phyloP scores from a whole-genome alignment of 2,113 vertebrate genomes.

The Alligator sinensis region DNA sequence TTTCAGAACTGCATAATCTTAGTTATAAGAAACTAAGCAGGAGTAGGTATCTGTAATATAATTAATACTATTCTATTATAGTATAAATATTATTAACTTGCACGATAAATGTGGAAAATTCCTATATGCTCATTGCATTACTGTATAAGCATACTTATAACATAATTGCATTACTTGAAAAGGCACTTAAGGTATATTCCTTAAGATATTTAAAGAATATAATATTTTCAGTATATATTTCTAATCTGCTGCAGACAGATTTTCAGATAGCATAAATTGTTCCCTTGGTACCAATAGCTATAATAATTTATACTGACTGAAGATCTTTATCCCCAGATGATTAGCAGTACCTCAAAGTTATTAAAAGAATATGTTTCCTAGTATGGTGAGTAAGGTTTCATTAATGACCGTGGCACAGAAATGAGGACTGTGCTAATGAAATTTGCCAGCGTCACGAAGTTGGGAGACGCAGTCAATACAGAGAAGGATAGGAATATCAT shows the following conservation, averaged over 20 bases:
- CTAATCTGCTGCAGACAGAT: slow-evolving; percentile 42
- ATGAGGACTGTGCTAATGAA: background rate
- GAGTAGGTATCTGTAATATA: background rate
- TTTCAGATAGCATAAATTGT: slow-evolving; percentile 32
- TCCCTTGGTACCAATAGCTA: slow-evolving; percentile 39
- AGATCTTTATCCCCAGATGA: background rate
- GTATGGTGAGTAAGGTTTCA: background rate
- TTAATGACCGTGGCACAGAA: background rate
- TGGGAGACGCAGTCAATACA: background rate
- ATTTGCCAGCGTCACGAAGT: background rate
- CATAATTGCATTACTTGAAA: slow-evolving; percentile 9
- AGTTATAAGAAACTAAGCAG: background rate
- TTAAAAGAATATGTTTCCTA: background rate
- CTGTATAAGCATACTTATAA: too few relatives aligned
- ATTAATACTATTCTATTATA: background rate
- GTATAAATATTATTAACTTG: background rate
- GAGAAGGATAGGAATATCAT: slow-evolving; percentile 13
- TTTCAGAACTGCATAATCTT: background rate
- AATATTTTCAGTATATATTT: slow-evolving; percentile 41
- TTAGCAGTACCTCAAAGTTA: background rate
- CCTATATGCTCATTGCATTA: background rate
- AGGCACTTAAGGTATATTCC: background rate
- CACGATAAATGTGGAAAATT: background rate
- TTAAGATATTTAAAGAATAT: slow-evolving; percentile 45
- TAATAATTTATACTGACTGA: slow-evolving; percentile 1